These are phyloP conservation scores for Dendrolimus punctatus DNA, from an alignment of 1,140 invertebrate species.

Conservation along the genomic window DNA sequence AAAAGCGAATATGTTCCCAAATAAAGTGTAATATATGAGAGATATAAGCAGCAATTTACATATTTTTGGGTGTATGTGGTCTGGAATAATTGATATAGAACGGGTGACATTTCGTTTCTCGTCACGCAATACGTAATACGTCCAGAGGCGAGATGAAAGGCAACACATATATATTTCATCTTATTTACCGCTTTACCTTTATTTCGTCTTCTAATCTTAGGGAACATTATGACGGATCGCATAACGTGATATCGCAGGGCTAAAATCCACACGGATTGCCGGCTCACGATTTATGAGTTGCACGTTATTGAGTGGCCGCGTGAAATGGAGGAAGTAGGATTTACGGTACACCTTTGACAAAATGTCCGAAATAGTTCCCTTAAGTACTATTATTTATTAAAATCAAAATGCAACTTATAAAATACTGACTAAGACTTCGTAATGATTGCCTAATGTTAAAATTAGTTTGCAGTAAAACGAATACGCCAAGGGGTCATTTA, in stretches of 20 bases:
- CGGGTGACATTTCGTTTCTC: conserved; percentile 43
- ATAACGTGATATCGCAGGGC: neutral
- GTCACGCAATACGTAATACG: conserved; percentile 35
- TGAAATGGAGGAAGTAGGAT: neutral
- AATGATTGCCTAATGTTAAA: neutral
- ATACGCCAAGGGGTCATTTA: no score
- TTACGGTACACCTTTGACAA: neutral
- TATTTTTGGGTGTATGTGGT: conserved; percentile 29
- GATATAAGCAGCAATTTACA: conserved; percentile 24
- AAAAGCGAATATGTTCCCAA: conserved; percentile 1
- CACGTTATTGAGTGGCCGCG: neutral
- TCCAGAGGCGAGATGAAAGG: conserved; percentile 19
- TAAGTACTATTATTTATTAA: no score
- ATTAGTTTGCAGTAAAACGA: neutral
- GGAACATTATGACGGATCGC: neutral
- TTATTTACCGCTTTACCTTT: neutral
- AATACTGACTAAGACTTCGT: neutral
- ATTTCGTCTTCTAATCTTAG: neutral
- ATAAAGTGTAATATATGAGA: conserved; percentile 15
- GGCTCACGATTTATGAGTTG: neutral
- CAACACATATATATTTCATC: conserved; percentile 3
- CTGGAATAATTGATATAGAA: conserved; percentile 53
- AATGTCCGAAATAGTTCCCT: neutral
- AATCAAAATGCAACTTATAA: no score
- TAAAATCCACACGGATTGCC: neutral